Evolutionary conservation across 2,113 vertebrate genomes (phyloP).

Genomic region (Mustelus asterias): DNA sequence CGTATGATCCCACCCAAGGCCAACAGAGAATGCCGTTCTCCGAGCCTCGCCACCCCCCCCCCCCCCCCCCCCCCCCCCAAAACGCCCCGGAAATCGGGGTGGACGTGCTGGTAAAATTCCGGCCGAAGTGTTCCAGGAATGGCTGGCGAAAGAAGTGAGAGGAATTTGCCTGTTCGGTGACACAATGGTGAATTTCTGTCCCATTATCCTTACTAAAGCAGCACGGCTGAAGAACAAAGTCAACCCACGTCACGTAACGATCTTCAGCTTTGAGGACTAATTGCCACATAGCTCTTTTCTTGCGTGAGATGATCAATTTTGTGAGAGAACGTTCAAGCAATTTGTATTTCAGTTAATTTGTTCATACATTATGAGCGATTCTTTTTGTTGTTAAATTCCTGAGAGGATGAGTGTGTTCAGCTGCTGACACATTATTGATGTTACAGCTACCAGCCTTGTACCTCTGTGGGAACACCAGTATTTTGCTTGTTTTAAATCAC

Average conservation of each 20-base stretch:
- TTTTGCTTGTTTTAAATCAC: background rate
- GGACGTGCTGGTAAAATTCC: no score
- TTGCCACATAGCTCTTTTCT: background rate
- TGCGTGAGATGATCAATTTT: background rate
- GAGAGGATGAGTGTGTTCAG: background rate
- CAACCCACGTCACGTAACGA: background rate
- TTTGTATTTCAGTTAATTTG: constrained; percentile 31
- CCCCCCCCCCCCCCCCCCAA: no score
- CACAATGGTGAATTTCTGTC: background rate
- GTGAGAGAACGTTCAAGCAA: background rate
- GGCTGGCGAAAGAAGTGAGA: background rate
- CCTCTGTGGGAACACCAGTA: background rate
- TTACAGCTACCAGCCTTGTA: background rate
- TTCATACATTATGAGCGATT: background rate
- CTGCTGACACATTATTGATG: background rate
- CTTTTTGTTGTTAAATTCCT: background rate
- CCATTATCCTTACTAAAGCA: background rate
- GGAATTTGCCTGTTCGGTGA: no score
- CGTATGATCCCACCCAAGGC: no score
- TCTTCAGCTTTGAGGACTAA: background rate
- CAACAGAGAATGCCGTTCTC: no score
- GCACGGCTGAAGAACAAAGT: background rate
- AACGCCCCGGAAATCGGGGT: no score
- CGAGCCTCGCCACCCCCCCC: no score
- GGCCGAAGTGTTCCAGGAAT: background rate